phyloP scores from a whole-genome alignment of 53 echinoderm and acorn worm species.

The Pentamera pediparva region DNA sequence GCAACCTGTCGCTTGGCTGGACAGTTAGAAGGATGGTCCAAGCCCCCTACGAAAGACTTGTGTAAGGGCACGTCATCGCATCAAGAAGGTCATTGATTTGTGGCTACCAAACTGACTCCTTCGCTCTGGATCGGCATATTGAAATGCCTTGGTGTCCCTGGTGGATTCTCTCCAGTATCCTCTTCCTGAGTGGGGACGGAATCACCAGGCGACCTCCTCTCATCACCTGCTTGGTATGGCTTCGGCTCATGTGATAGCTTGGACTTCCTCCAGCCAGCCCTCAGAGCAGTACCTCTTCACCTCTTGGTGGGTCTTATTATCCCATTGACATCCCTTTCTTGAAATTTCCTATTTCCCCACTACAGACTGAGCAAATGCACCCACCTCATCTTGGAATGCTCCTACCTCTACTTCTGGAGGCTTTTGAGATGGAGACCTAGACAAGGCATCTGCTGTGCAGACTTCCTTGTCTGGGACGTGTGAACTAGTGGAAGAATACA shows the following conservation, averaged over 20 bases:
- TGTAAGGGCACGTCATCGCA: too few species aligned
- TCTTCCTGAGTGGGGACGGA: conserved; percentile 29
- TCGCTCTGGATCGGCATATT: too few species aligned
- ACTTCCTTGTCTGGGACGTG: conserved; percentile 52
- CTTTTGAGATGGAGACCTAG: too few species aligned
- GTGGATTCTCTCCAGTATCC: conserved; percentile 44
- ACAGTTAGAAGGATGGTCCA: too few species aligned
- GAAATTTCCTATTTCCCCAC: conserved; percentile 30
- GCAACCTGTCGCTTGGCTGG: too few species aligned
- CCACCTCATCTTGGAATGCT: too few species aligned
- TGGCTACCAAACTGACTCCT: too few species aligned
- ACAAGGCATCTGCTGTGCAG: conserved; percentile 43
- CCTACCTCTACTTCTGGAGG: too few species aligned
- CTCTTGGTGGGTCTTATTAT: conserved; percentile 32
- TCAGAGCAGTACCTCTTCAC: conserved; percentile 28
- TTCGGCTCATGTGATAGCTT: background rate
- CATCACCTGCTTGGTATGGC: conserved; percentile 35
- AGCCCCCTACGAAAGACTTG: too few species aligned
- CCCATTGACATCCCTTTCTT: conserved; percentile 18
- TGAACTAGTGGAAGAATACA: conserved; percentile 20
- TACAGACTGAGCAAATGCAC: too few species aligned
- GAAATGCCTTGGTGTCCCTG: conserved; percentile 38
- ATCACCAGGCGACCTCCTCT: conserved; percentile 49
- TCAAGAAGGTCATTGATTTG: too few species aligned
- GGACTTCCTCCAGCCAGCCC: conserved; percentile 39